Conservation (phyloP, 2,113 vertebrate species). For the Speoplatyrhinus poulsoni region DNA sequence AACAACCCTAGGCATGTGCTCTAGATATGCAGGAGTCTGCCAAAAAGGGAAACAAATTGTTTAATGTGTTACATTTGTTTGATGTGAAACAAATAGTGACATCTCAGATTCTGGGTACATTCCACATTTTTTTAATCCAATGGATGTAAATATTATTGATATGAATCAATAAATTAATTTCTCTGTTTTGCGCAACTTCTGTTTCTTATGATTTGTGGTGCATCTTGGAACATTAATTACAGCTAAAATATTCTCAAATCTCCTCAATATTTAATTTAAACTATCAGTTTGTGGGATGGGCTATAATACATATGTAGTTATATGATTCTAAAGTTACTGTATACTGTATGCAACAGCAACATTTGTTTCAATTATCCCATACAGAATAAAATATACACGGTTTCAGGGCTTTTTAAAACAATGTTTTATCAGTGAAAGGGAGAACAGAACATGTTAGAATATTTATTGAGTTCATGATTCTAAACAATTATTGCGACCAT, state of each 20-base stretch:
- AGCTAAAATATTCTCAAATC: background rate
- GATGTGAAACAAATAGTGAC: slow-evolving; percentile 21
- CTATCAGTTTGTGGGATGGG: background rate
- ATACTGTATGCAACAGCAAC: background rate
- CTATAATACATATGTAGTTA: no score
- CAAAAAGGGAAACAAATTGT: slow-evolving; percentile 16
- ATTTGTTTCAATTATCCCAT: background rate
- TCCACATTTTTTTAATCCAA: slow-evolving; percentile 67
- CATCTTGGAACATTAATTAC: slow-evolving; percentile 44
- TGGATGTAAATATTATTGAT: slow-evolving; percentile 62
- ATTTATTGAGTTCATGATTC: slow-evolving; percentile 6
- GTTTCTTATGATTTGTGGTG: slow-evolving; percentile 10
- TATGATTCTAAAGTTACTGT: no score
- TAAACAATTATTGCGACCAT: slow-evolving; percentile 39
- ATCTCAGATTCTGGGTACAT: slow-evolving; percentile 52
- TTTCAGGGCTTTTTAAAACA: background rate
- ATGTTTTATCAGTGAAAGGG: background rate
- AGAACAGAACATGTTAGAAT: background rate
- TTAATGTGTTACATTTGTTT: slow-evolving; percentile 30
- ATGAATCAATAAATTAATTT: slow-evolving; percentile 54
- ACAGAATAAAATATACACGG: no score
- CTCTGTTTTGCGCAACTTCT: slow-evolving; percentile 52
- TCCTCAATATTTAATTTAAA: background rate
- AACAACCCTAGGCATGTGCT: slow-evolving; percentile 58
- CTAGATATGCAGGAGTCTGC: slow-evolving; percentile 33